phyloP scores from a whole-genome alignment of 2,113 vertebrate genomes.

The Calidris pugnax region DNA sequence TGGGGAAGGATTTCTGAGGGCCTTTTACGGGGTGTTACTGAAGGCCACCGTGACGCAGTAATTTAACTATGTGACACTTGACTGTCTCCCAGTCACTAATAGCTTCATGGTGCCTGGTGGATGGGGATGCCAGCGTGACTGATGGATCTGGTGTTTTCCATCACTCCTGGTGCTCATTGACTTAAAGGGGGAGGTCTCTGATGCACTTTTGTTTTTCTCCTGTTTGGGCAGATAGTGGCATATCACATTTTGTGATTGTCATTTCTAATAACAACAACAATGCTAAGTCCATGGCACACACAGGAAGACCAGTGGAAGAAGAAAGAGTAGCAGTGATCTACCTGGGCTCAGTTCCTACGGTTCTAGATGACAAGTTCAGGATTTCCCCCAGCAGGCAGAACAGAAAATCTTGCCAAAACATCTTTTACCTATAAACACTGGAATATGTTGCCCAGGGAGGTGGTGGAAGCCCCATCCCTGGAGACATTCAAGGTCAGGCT shows the following conservation, averaged over 20 bases:
- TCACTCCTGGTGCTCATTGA: not conserved
- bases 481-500: too few relatives aligned
- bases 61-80: not conserved
- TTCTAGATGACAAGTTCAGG: not conserved
- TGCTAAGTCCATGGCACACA: accelerated
- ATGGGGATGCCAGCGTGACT: not conserved
- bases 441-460: too few relatives aligned
- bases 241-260: not conserved
- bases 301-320: not conserved
- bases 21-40: not conserved
- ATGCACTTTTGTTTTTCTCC: not conserved
- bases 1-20: not conserved
- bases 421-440: not conserved
- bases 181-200: not conserved
- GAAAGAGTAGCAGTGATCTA: not conserved
- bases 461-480: too few relatives aligned
- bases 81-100: not conserved
- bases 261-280: not conserved
- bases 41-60: not conserved
- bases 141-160: not conserved
- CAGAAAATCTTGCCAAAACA: not conserved
- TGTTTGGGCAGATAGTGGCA: not conserved
- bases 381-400: not conserved
- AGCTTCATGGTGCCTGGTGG: not conserved
- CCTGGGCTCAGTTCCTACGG: not conserved